Conservation (phyloP, 1,140 invertebrate species). For the Caerostris darwini region DNA sequence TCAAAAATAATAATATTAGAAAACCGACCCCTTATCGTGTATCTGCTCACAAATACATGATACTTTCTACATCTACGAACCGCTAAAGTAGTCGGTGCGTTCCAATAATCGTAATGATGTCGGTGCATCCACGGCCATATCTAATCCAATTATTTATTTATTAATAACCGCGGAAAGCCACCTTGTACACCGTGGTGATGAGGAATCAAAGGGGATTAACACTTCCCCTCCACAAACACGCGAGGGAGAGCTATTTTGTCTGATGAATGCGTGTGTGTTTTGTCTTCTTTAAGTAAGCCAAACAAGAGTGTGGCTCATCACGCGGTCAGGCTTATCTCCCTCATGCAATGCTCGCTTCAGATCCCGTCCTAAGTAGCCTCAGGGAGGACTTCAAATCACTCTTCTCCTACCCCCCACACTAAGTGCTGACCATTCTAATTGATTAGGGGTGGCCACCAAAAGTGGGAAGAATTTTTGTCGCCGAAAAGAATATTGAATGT, state of each 20-base stretch:
- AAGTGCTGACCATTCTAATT: slow-evolving; percentile 44
- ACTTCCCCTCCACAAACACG: background rate
- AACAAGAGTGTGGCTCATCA: slow-evolving; percentile 59
- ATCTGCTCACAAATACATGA: no score
- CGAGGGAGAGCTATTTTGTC: background rate
- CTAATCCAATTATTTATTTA: background rate
- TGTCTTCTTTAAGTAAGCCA: slow-evolving; percentile 67
- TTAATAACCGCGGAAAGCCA: background rate
- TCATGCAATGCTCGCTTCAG: background rate
- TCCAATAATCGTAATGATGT: no score
- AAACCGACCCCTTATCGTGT: no score
- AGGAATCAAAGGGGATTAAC: background rate
- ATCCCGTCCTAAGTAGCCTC: slow-evolving; percentile 35
- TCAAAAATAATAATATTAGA: no score
- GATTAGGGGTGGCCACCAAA: background rate
- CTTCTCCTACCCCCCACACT: background rate
- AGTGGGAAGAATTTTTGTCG: no score
- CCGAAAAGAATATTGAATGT: no score
- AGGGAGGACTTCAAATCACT: background rate
- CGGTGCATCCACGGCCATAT: no score
- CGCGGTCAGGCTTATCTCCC: slow-evolving; percentile 61
- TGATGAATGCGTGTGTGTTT: slow-evolving; percentile 26
- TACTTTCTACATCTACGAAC: no score
- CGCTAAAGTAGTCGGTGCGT: no score
- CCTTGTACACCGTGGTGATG: background rate